phyloP scores from a whole-genome alignment of 2,113 vertebrate genomes.

The Callithrix jacchus region DNA sequence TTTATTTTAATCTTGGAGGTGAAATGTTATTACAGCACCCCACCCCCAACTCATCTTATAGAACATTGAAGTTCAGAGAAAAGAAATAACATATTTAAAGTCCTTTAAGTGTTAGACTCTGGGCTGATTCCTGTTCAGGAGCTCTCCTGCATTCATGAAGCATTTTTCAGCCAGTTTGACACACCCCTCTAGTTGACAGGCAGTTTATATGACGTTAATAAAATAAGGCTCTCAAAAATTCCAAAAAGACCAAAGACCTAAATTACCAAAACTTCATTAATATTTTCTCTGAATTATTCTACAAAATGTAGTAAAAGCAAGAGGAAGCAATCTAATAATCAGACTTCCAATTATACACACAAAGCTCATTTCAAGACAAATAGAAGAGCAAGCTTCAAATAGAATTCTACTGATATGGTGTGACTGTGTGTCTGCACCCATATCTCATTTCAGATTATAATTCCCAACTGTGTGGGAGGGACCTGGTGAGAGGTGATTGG shows the following conservation, averaged over 20 bases:
- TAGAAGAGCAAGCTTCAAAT: not conserved
- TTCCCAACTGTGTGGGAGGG: no score
- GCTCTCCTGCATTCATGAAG: not conserved
- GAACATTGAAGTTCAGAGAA: not conserved
- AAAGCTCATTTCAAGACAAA: slow-evolving; percentile 26
- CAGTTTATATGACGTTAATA: not conserved
- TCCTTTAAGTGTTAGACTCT: not conserved
- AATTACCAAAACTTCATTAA: slow-evolving; percentile 25
- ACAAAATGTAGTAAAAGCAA: slow-evolving; percentile 24
- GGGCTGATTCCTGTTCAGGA: not conserved
- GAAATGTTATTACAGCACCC: not conserved
- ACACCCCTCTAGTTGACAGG: not conserved
- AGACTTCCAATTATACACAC: not conserved
- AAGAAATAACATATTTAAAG: not conserved
- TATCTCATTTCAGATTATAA: no score
- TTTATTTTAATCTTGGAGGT: not conserved
- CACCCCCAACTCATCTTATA: not conserved
- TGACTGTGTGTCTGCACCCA: no score
- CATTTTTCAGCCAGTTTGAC: not conserved
- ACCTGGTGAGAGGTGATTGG: no score
- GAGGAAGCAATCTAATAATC: not conserved
- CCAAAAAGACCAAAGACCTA: slow-evolving; percentile 20
- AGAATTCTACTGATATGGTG: not conserved
- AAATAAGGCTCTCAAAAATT: not conserved
- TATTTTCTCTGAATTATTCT: slow-evolving; percentile 20